A percentile compares a stretch with the other conserved stretches of the same genome.
Evolutionary conservation across 2,113 vertebrate species (phyloP).

Genomic region (Embiotoca jacksoni): DNA sequence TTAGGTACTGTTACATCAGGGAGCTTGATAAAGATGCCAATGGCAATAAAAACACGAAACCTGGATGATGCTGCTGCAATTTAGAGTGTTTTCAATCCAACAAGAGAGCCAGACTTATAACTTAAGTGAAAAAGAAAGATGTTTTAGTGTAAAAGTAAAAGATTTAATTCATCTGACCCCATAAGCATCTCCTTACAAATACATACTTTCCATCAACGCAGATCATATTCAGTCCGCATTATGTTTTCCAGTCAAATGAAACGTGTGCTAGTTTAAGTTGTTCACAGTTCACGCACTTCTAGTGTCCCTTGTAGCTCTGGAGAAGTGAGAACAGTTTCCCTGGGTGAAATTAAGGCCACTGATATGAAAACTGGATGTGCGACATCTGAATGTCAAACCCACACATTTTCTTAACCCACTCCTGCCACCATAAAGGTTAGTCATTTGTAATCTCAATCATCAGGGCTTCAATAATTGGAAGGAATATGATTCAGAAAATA

Average conservation of each 20-base stretch:
- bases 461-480: neutral
- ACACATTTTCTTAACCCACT: neutral
- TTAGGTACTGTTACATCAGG: neutral
- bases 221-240: too few species aligned
- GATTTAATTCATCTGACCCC: too few species aligned
- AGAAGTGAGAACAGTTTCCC: constrained; percentile 13
- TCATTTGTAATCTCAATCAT: neutral
- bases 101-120: neutral
- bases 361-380: constrained; percentile 8
- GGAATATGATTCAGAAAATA: neutral
- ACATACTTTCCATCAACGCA: too few species aligned
- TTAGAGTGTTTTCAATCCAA: too few species aligned
- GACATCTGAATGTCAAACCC: neutral
- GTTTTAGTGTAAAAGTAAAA: neutral
- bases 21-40: constrained; percentile 1
- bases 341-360: neutral
- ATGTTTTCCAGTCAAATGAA: neutral
- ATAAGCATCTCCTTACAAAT: too few species aligned
- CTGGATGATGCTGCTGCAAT: neutral
- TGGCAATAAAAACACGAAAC: neutral
- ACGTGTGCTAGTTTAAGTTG: neutral
- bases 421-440: neutral
- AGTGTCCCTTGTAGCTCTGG: neutral
- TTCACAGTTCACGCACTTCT: constrained; percentile 17
- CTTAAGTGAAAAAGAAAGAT: neutral